Evolutionary conservation across 1,140 invertebrate species (phyloP), one percentile per base, ranked within the genome.

Genomic region (Uloborus diversus): DNA sequence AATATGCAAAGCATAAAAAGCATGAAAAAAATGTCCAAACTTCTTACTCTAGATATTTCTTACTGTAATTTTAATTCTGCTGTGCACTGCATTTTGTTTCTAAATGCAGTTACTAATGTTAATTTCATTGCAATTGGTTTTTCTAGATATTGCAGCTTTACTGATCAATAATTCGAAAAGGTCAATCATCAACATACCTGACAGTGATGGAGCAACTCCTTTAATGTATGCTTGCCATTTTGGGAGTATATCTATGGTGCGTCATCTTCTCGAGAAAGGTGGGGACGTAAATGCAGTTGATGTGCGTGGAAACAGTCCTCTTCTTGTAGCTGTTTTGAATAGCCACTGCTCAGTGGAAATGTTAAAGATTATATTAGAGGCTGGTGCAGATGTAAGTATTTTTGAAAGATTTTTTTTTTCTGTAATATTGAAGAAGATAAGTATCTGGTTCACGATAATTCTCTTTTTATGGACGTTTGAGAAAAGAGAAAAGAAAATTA

Each of bases 321-420:
- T 68, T 32, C n/a, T 68, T 30, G n/a, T 49, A 5, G 23, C 25
- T 51, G 51, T 68, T n/a, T 13, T 20, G 11, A 68, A 68, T 51
- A 17, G 20, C 5, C 13, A 20, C 4, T 68, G 65, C 4, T 51
- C 65, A 68, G 9, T 47, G 28, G 65, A 68, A 49, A 68, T 68
- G 37, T 9, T 68, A 2, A 28, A 17, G 7, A 5, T 68, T 9
- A 30, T 68, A 25, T 17, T 68, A 11, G 42, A 28, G 28, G 65
- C 65, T 42, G 65, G 65, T 17, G 65, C 65, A n/a, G 27, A 51
- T 68, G 65, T 68, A 68, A 68, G 65, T 68, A 7, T 7, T 37
- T 23, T 20, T 11, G 11, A 30, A 13, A 23, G 7, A 56, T 56
- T 25, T 56, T 56, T n/a, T n/a, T n/a, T 56, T 13, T 25, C 25